Evolutionary conservation across 2,113 vertebrate species (phyloP).

Genomic region (Larimichthys polyactis): DNA sequence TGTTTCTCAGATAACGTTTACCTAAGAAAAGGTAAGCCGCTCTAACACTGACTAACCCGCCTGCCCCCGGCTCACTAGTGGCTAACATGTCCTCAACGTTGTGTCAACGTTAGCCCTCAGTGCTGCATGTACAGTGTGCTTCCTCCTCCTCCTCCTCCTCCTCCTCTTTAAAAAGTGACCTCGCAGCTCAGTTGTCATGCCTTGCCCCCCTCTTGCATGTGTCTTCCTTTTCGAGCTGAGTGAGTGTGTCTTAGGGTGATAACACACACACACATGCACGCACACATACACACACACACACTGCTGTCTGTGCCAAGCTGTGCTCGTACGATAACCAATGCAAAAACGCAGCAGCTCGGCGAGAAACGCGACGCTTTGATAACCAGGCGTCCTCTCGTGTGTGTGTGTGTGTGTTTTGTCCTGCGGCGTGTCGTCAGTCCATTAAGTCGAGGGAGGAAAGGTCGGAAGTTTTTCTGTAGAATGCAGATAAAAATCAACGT

Average conservation of each 20-base stretch:
- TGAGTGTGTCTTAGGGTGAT: constrained; percentile 55
- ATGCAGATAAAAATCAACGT: constrained; percentile 21
- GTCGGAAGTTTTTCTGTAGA: constrained; percentile 6
- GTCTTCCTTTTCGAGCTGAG: constrained; percentile 47
- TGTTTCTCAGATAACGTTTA: constrained; percentile 87
- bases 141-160: no score
- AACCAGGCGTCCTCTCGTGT: constrained; percentile 17
- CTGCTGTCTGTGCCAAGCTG: no score
- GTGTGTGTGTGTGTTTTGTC: background rate
- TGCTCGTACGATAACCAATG: constrained; percentile 49
- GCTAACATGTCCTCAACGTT: constrained; percentile 38
- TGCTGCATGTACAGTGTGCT: constrained; percentile 65
- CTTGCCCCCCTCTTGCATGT: constrained; percentile 63
- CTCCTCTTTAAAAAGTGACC: constrained; percentile 54
- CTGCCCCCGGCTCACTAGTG: constrained; percentile 42
- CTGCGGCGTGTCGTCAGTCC: background rate
- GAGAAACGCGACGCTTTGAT: constrained; percentile 47
- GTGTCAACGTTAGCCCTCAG: constrained; percentile 42
- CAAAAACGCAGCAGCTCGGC: constrained; percentile 20
- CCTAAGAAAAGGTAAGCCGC: constrained; percentile 87
- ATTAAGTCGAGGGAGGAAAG: background rate
- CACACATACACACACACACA: constrained; percentile 1
- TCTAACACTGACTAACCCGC: constrained; percentile 62
- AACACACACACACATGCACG: constrained; percentile 8
- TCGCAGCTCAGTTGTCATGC: constrained; percentile 52